Evolutionary conservation across 2,113 vertebrate species (phyloP), one percentile per base, ranked within the genome.

Genomic region (Melospiza melodia): DNA sequence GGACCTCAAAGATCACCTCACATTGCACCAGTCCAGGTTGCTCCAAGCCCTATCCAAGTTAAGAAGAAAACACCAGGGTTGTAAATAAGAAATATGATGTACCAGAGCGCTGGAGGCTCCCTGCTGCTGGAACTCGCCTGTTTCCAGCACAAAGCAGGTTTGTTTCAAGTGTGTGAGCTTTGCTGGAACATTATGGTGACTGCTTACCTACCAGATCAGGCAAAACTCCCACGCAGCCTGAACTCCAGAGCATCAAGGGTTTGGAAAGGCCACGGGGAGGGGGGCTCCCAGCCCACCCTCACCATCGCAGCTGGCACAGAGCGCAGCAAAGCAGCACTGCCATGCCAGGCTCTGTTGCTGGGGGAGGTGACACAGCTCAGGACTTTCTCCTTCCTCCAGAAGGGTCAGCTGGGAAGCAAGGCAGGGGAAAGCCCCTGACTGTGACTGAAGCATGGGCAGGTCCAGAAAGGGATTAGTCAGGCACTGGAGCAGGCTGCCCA

Each of bases 261-360:
- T 28, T 85, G 61, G 57, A 86, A 92, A 92, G 71, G 41, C 69
- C 51, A 54, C 1, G 3, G 57, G 11, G 73, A 43, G 25, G 4
- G 15, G 31, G 18, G 46, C 0, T 94, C 14, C 20, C 86, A 71
- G 51, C 43, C 49, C 44, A 31, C 33, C 63, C 12, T 76, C 48
- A 19, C 16, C 25, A 0, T 5, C 51, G 10, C 2, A 2, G 46
- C 62, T 46, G 43, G 31, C 37, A 23, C 15, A 43, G 55, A 10
- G 17, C 3, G 0, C 2, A 1, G 6, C 55, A 66, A 9, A 33
- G 10, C 8, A 5, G 5, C 8, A 1, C 17, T 51, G 58, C 25
- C 39, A 22, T 11, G 8, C 43, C 51, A 52, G 13, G 4, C n/a
- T 37, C 71, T 76, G 7, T 48, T 85, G 43, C 66, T 55, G 66